phyloP scores from a whole-genome alignment of 1,140 invertebrate species.

The Lepidurus apus region DNA sequence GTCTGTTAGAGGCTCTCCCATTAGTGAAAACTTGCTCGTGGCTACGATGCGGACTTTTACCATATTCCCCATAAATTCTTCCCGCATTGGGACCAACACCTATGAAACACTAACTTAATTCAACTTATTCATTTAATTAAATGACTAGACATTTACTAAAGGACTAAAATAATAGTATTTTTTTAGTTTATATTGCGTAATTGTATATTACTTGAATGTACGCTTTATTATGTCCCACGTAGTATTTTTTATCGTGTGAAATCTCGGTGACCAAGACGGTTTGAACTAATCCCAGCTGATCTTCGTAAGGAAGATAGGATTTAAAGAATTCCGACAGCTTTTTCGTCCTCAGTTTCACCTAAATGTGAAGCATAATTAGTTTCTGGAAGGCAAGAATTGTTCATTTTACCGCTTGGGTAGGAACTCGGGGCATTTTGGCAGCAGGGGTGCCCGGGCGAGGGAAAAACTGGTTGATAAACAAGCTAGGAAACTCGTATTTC shows the following conservation, averaged over 20 bases:
- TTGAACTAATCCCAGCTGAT: conserved; percentile 68
- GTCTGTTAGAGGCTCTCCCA: conserved; percentile 53
- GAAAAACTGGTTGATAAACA: conserved; percentile 98
- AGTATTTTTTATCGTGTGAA: conserved; percentile 84
- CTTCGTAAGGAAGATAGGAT: conserved; percentile 77
- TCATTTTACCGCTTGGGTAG: conserved; percentile 59
- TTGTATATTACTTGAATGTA: conserved; percentile 75
- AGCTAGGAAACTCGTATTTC: conserved; percentile 84
- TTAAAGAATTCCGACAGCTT: conserved; percentile 83
- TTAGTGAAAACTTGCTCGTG: conserved; percentile 81
- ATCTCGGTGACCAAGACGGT: conserved; percentile 86
- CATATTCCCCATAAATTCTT: conserved; percentile 73
- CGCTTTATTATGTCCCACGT: conserved; percentile 90
- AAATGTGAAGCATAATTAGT: conserved; percentile 34
- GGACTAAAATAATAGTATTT: not conserved
- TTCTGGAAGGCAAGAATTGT: not conserved
- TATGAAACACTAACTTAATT: conserved; percentile 36
- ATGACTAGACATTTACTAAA: not conserved
- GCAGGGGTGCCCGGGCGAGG: conserved; percentile 92
- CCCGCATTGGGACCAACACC: conserved; percentile 70
- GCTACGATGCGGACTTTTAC: conserved; percentile 69
- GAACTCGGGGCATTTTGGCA: conserved; percentile 74
- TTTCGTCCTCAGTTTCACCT: conserved; percentile 87
- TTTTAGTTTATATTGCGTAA: not conserved
- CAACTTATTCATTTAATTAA: not conserved